Evolutionary conservation across 2,888 invertebrate genomes (phyloP).

Genomic region (Spilosoma lubricipeda): DNA sequence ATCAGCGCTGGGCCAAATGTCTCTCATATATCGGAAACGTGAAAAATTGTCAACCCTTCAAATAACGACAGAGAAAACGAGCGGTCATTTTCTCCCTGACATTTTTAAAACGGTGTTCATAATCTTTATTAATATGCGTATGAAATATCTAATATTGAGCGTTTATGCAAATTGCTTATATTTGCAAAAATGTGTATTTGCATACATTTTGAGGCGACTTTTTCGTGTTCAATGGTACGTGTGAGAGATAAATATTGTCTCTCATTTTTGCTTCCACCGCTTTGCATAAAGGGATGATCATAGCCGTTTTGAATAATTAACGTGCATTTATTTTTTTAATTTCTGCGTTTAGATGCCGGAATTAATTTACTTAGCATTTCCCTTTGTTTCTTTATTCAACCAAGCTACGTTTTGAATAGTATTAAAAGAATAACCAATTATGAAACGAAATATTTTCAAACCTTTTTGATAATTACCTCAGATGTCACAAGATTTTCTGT

Average conservation of each 20-base stretch:
- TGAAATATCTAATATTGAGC: conserved; percentile 67
- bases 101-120: conserved; percentile 58
- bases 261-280: conserved; percentile 61
- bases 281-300: conserved; percentile 70
- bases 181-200: conserved; percentile 68
- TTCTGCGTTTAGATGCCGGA: conserved; percentile 40
- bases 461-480: no score
- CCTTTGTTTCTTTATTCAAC: conserved; percentile 23
- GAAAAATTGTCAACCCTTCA: conserved; percentile 59
- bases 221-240: conserved; percentile 77
- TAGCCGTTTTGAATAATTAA: conserved; percentile 65
- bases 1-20: conserved; percentile 31
- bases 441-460: neutral
- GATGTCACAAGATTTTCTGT: no score
- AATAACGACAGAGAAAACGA: conserved; percentile 55
- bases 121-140: conserved; percentile 71
- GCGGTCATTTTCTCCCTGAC: conserved; percentile 57
- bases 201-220: conserved; percentile 76
- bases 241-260: conserved; percentile 77
- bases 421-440: neutral
- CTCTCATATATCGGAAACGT: conserved; percentile 47
- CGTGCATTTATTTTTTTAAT: conserved; percentile 51
- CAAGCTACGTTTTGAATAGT: neutral
- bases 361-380: conserved; percentile 53
- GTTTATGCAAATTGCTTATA: conserved; percentile 72